Percentiles rank a stretch among this genome's conserved stretches.
Evolutionary conservation across 2,797 vertebrate genomes (phyloP).

Genomic region (Notamacropus eugenii): DNA sequence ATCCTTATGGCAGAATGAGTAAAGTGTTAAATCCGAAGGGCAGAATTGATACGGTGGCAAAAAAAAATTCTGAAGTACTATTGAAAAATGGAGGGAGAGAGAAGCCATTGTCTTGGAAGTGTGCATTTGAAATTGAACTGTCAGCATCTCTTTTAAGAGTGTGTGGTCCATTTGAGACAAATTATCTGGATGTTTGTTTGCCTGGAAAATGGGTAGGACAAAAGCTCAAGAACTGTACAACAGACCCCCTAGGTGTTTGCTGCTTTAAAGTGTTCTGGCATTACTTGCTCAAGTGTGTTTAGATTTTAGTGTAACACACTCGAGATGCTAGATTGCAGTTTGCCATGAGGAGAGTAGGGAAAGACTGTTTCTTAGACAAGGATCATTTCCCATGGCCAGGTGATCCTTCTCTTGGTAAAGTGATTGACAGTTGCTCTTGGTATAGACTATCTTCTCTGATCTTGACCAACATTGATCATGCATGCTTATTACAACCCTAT

Average conservation of each 20-base stretch:
- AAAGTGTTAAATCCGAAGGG: not conserved
- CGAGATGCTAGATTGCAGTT: not conserved
- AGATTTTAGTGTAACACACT: constrained; percentile 37
- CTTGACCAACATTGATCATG: not conserved
- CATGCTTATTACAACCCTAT: not conserved
- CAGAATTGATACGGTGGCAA: not conserved
- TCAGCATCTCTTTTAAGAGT: constrained; percentile 1
- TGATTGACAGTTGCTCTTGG: not conserved
- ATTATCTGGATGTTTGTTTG: constrained; percentile 31
- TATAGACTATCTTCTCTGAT: not conserved
- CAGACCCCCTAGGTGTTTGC: not conserved
- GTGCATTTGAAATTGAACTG: constrained; percentile 22
- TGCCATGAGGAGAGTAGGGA: not conserved
- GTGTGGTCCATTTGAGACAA: constrained; percentile 5
- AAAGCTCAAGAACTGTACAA: not conserved
- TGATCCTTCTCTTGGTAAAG: not conserved
- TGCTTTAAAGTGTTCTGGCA: not conserved
- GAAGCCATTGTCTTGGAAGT: constrained; percentile 5
- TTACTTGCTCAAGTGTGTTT: not conserved
- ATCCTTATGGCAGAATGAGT: not conserved
- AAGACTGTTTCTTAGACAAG: not conserved
- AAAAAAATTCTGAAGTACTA: not conserved
- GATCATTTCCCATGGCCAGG: not conserved
- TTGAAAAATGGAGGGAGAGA: not conserved
- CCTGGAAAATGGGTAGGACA: constrained; percentile 18